phyloP scores from a whole-genome alignment of 2,113 vertebrate genomes.

The Pygathrix nemaeus region DNA sequence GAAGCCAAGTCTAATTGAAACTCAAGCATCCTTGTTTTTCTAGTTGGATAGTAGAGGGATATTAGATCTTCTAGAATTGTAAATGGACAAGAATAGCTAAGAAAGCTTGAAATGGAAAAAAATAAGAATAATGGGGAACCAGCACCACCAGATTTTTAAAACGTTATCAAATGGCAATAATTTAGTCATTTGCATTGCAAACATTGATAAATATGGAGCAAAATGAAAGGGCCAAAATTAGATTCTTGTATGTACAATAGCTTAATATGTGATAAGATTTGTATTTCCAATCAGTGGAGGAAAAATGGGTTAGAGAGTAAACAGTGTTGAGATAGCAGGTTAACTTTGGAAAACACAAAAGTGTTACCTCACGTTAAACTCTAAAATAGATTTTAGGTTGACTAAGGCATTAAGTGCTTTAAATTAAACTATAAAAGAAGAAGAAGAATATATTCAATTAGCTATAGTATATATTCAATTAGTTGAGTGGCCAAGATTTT shows the following conservation, averaged over 20 bases:
- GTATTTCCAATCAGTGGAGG: slow-evolving; percentile 31
- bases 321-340: background rate
- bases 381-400: background rate
- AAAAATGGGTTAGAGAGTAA: slow-evolving; percentile 5
- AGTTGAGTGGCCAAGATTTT: background rate
- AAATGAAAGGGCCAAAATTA: slow-evolving; percentile 46
- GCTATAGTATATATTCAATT: background rate
- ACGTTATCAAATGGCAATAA: slow-evolving; percentile 40
- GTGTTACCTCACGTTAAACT: background rate
- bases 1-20: slow-evolving; percentile 58
- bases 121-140: slow-evolving; percentile 16
- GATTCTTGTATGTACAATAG: background rate
- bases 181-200: background rate
- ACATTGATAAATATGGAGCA: background rate
- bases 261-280: background rate
- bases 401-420: background rate
- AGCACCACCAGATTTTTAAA: background rate
- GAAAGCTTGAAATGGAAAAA: background rate
- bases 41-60: slow-evolving; percentile 37
- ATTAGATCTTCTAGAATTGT: slow-evolving; percentile 53
- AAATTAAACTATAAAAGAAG: background rate
- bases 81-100: slow-evolving; percentile 38
- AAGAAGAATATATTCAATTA: background rate
- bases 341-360: background rate
- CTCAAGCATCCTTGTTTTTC: background rate